A percentile compares a stretch with the other conserved stretches of the same genome.
Conservation (phyloP, 2,113 vertebrate species). For the Sardina pilchardus region DNA sequence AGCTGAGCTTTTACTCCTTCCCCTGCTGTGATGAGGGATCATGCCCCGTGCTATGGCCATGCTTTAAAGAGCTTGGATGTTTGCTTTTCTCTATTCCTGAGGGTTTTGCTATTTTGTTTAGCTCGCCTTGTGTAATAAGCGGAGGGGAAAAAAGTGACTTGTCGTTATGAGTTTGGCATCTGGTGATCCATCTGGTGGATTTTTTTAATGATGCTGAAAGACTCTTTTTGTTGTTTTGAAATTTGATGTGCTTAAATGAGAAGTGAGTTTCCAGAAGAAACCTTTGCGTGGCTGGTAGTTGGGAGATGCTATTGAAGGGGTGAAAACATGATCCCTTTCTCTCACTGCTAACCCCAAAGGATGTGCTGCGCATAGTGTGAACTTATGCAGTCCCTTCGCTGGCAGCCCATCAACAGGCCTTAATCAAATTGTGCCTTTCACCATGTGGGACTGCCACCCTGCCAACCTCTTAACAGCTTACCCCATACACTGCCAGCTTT, state of each 20-base stretch:
- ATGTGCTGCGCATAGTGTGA: not conserved
- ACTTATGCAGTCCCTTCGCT: not conserved
- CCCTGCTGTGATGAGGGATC: not conserved
- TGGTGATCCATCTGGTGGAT: not conserved
- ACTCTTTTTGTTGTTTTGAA: not conserved
- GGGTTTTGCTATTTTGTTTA: not conserved
- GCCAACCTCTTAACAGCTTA: not conserved
- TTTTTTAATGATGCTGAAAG: not conserved
- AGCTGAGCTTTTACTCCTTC: not conserved
- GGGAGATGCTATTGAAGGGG: not conserved
- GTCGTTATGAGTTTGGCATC: not conserved
- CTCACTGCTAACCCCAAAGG: not conserved
- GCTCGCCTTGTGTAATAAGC: not conserved
- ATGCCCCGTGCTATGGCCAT: not conserved
- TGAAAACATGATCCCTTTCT: not conserved
- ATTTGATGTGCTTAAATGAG: not conserved
- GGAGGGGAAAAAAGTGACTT: not conserved
- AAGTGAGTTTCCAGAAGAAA: not conserved
- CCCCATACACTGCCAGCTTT: not conserved
- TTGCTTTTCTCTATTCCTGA: not conserved
- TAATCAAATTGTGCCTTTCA: not conserved
- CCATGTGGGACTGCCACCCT: not conserved
- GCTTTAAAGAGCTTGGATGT: constrained; percentile 16
- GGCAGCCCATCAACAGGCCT: not conserved
- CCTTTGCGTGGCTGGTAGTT: not conserved